These are phyloP conservation scores for Montipora efflorescens DNA, from an alignment of 64 coral and sea anemone species.

Conservation along the genomic window DNA sequence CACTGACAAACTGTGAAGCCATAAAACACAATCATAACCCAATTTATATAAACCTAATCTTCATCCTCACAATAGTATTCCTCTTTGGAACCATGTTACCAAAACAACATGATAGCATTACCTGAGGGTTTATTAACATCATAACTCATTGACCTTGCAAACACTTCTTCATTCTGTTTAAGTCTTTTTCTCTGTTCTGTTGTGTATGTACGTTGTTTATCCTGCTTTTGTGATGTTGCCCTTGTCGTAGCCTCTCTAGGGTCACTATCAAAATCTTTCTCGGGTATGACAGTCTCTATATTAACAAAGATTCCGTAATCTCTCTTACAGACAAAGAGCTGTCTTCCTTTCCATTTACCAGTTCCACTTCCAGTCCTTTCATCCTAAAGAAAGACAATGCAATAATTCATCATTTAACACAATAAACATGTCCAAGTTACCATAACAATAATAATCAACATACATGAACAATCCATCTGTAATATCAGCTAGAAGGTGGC, in stretches of 20 bases:
- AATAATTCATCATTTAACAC: no score
- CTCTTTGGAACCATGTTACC: not conserved
- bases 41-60: no score
- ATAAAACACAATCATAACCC: no score
- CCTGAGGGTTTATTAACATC: not conserved
- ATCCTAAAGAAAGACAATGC: slow-evolving; percentile 24
- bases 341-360: slow-evolving; percentile 16
- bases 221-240: not conserved
- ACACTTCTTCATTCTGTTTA: not conserved
- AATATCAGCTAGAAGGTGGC: no score
- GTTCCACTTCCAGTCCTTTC: slow-evolving; percentile 22
- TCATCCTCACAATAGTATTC: no score
- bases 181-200: not conserved
- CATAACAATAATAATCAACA: no score
- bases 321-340: slow-evolving; percentile 56
- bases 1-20: no score
- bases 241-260: not conserved
- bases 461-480: no score
- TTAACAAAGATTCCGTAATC: not conserved
- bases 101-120: not conserved
- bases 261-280: slow-evolving; percentile 56
- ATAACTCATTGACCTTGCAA: not conserved
- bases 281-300: slow-evolving; percentile 41
- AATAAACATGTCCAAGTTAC: no score
- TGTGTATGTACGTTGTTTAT: not conserved